phyloP scores from a whole-genome alignment of 1,140 invertebrate genomes.

The Hycleus phaleratus region DNA sequence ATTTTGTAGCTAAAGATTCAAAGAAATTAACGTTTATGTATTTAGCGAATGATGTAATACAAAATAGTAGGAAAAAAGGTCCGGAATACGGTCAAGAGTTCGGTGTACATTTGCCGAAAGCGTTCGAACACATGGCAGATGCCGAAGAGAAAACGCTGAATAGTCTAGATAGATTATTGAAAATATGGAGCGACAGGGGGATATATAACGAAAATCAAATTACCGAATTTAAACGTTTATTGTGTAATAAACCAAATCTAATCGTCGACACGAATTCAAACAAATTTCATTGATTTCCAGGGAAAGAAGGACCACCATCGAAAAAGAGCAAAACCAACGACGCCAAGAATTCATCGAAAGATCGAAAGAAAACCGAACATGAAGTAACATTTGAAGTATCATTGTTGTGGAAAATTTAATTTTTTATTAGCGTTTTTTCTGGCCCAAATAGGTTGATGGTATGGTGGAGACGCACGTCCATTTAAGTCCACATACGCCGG shows the following conservation, averaged over 20 bases:
- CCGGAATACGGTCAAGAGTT: slow-evolving; percentile 91
- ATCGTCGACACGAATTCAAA: not conserved
- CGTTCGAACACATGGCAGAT: slow-evolving; percentile 72
- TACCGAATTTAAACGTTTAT: slow-evolving; percentile 60
- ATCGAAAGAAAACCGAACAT: slow-evolving; percentile 43
- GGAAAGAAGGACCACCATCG: slow-evolving; percentile 41
- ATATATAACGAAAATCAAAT: slow-evolving; percentile 79
- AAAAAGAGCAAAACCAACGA: slow-evolving; percentile 43
- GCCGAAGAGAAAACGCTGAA: slow-evolving; percentile 69
- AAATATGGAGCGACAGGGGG: slow-evolving; percentile 87
- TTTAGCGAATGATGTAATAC: slow-evolving; percentile 97
- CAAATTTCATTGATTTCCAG: slow-evolving; percentile 22
- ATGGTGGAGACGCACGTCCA: slow-evolving; percentile 65
- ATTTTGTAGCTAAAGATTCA: slow-evolving; percentile 69
- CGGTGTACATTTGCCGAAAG: slow-evolving; percentile 64
- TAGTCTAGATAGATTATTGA: slow-evolving; percentile 71
- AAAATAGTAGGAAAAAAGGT: slow-evolving; percentile 96
- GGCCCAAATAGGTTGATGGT: slow-evolving; percentile 43
- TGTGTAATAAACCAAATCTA: slow-evolving; percentile 37
- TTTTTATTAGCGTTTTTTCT: too few species aligned
- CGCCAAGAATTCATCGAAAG: slow-evolving; percentile 26
- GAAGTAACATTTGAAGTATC: slow-evolving; percentile 39
- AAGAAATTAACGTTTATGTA: slow-evolving; percentile 93
- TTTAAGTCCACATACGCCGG: slow-evolving; percentile 66
- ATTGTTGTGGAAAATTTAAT: too few species aligned